A percentile compares a stretch with the other conserved stretches of the same genome.
Evolutionary conservation across 2,113 vertebrate species (phyloP).

Genomic region (Tetraodon nigroviridis): DNA sequence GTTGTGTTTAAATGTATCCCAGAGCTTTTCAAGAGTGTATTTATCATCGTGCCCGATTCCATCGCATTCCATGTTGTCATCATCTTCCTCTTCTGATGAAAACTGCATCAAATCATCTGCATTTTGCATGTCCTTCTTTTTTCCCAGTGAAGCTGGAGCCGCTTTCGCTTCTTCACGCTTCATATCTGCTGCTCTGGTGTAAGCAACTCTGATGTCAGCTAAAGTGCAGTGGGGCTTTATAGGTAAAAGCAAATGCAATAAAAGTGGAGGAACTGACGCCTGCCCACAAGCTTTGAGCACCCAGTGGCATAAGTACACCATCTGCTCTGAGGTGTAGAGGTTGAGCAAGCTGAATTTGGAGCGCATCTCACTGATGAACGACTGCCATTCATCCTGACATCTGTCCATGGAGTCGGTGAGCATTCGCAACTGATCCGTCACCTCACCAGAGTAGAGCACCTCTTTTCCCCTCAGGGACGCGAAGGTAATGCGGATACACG

Average conservation of each 20-base stretch:
- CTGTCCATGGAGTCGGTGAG: conserved; percentile 68
- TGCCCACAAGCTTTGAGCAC: conserved; percentile 51
- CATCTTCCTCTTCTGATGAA: conserved; percentile 38
- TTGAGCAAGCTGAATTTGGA: conserved; percentile 65
- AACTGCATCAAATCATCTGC: conserved; percentile 40
- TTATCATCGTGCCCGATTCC: background rate
- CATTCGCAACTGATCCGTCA: conserved; percentile 56
- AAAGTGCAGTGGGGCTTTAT: conserved; percentile 64
- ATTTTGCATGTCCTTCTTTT: background rate
- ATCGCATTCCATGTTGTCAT: background rate
- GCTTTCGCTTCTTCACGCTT: background rate
- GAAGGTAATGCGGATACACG: conserved; percentile 62
- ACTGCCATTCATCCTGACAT: conserved; percentile 69
- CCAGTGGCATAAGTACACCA: conserved; percentile 72
- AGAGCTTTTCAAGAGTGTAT: conserved; percentile 57
- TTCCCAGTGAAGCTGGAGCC: background rate
- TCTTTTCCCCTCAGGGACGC: conserved; percentile 27
- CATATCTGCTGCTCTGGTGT: conserved; percentile 11
- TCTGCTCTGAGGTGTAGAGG: conserved; percentile 72
- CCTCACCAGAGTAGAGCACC: conserved; percentile 41
- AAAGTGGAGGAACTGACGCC: conserved; percentile 39
- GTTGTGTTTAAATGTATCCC: conserved; percentile 62
- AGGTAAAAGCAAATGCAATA: conserved; percentile 66
- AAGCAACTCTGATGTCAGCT: conserved; percentile 58
- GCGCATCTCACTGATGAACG: conserved; percentile 62